A percentile compares a stretch with the other conserved stretches of the same genome.
phyloP scores from a whole-genome alignment of 2,797 vertebrate species.

The Malurus leucopterus region DNA sequence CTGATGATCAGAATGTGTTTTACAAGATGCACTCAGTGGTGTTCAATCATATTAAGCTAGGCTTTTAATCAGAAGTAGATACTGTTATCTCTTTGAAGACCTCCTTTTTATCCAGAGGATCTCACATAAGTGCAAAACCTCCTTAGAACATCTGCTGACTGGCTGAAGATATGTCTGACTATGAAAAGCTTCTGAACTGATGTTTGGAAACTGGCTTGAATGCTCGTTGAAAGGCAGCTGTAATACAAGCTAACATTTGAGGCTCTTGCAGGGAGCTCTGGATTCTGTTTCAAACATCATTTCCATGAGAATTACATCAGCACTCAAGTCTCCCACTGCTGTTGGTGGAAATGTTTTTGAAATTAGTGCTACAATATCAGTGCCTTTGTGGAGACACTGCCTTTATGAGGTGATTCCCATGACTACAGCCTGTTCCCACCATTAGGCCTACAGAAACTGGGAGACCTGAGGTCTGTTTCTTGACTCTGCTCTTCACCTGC shows the following conservation, averaged over 20 bases:
- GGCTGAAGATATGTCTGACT: background rate
- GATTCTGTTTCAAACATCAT: background rate
- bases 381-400: background rate
- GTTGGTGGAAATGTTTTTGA: background rate
- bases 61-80: constrained; percentile 35
- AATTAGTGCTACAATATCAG: background rate
- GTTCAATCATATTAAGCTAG: background rate
- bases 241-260: background rate
- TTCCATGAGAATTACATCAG: background rate
- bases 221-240: background rate
- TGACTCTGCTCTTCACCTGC: background rate
- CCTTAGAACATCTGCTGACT: background rate
- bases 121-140: background rate
- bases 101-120: background rate
- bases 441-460: background rate
- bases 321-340: background rate
- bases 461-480: background rate
- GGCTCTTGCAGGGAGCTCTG: background rate
- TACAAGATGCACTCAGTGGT: background rate
- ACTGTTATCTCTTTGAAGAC: constrained; percentile 12
- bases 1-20: background rate
- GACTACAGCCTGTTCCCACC: background rate
- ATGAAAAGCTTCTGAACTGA: background rate
- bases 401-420: background rate
- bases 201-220: background rate